Evolutionary conservation across 2,113 vertebrate species (phyloP), one percentile per base, ranked within the genome.

Genomic region (Bambusicola thoracicus): DNA sequence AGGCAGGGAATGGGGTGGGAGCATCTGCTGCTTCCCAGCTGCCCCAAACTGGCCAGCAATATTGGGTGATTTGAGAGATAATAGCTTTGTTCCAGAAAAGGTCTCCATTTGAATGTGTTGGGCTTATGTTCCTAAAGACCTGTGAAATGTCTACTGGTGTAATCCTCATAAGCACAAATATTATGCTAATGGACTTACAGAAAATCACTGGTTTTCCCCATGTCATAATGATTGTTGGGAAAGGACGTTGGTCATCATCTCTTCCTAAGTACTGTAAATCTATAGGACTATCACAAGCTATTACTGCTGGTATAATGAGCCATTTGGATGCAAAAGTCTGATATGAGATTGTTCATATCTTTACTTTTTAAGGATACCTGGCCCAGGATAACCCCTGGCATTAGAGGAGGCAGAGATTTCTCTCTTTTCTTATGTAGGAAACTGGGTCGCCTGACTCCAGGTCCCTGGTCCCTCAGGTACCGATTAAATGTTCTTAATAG

Each of bases 151-250:
- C 81, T 65, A 15, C 18, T 17, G 4, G 20, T 30, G 72, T 84
- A 34, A 15, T 79, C 85, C 58, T 90, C 82, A 73, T 25, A 88
- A 84, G 53, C 43, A 59, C 74, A 91, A 68, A 92, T 82, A 92
- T 94, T 73, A 89, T 91, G 93, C 68, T 91, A 94, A 94, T 81
- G 89, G 48, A 56, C 76, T 82, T 87, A 94, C 92, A 92, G 92
- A 81, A 96, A 93, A 95, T 83, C 48, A 3, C 74, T 93, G 75
- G 16, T 53, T 95, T 97, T 86, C 89, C 95, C 95, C 51, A n/a
- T 96, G 95, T 96, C 93, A 94, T 94, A 96, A 94, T 94, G 93
- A 92, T 87, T 61, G 67, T 93, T 70, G 74, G 82, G 83, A 95
- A 96, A 96, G 90, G 88, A 93, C 96, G 83, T 91, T 61, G 73